A percentile compares a stretch with the other conserved stretches of the same genome.
These are phyloP conservation scores for Corythornis vintsioides DNA, from an alignment of 2,113 vertebrate species.

Conservation along the genomic window DNA sequence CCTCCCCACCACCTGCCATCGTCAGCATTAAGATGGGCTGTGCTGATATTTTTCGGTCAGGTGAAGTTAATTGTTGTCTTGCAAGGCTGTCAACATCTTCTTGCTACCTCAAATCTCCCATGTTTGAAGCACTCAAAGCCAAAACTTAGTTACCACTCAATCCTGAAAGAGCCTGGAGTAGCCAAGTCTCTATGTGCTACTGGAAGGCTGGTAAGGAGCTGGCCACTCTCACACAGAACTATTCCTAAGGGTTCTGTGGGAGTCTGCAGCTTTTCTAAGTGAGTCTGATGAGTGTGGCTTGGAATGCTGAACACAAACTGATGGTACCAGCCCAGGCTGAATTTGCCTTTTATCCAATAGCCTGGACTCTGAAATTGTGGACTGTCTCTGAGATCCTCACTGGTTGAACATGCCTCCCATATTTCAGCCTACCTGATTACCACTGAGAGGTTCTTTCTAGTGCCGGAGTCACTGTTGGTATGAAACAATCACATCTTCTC, in stretches of 20 bases:
- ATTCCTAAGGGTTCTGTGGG: neutral
- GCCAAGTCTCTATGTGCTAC: neutral
- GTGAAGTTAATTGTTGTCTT: too few species aligned
- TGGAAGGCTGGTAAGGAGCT: neutral
- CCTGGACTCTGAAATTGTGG: neutral
- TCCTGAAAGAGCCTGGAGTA: accelerated
- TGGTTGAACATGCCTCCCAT: accelerated
- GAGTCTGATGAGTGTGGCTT: neutral
- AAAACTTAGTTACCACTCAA: neutral
- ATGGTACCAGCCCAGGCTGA: neutral
- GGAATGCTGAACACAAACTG: neutral
- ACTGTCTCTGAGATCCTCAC: neutral
- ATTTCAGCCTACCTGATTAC: neutral
- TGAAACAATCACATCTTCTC: neutral
- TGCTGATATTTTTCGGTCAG: neutral
- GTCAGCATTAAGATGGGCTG: neutral
- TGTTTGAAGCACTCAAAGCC: accelerated
- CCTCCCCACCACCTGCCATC: accelerated
- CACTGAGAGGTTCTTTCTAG: neutral
- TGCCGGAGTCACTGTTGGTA: neutral
- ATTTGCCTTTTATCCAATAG: neutral
- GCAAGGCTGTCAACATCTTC: neutral
- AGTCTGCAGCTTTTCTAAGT: accelerated
- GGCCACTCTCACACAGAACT: neutral
- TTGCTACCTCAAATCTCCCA: neutral